phyloP scores from a whole-genome alignment of 1,140 invertebrate species.

The Myzus persicae region DNA sequence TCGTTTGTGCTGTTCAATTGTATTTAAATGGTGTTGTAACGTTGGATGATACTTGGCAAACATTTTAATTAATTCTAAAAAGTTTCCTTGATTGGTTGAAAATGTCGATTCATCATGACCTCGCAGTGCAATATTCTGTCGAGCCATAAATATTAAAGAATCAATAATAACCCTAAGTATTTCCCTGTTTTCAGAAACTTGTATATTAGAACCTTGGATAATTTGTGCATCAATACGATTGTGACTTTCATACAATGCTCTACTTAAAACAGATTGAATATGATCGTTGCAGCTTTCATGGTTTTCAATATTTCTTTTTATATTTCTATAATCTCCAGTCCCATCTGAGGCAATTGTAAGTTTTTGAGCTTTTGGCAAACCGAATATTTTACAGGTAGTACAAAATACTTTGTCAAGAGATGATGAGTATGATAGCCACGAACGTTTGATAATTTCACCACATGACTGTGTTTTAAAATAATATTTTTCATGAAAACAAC shows the following conservation, averaged over 20 bases:
- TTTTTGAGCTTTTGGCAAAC: constrained; percentile 1
- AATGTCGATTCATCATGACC: no score
- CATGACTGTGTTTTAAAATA: neutral
- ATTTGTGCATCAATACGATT: no score
- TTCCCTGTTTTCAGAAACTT: no score
- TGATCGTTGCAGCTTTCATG: neutral
- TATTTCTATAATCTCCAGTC: neutral
- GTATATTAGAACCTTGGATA: no score
- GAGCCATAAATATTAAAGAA: neutral
- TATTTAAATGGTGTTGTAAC: no score
- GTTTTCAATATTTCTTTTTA: constrained; percentile 17
- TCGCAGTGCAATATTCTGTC: neutral
- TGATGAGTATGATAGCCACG: constrained; percentile 6
- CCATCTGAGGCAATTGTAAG: neutral
- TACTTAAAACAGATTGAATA: no score
- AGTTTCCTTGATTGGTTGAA: no score
- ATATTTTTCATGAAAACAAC: no score
- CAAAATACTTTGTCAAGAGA: neutral
- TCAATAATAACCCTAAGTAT: neutral
- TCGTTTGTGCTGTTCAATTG: no score
- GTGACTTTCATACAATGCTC: no score
- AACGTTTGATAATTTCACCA: constrained; percentile 19
- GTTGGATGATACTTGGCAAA: no score
- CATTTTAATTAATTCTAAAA: no score
- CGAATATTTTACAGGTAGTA: neutral